These are phyloP conservation scores for Chromoteleia sp. DNA, from an alignment of 2,888 invertebrate genomes.

Conservation along the genomic window DNA sequence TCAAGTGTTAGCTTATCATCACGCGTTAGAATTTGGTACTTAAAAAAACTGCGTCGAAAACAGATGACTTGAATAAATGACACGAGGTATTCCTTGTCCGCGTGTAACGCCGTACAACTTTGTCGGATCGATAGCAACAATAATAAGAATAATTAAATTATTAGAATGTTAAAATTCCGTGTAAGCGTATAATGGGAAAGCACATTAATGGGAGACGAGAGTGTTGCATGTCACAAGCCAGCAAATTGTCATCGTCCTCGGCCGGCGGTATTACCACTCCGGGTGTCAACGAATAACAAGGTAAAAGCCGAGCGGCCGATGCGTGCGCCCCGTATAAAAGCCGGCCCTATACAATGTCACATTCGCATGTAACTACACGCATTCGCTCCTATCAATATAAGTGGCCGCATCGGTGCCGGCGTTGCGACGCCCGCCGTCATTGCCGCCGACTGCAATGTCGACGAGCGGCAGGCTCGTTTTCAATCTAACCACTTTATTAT, in stretches of 20 bases:
- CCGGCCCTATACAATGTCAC: constrained; percentile 58
- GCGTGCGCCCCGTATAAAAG: constrained; percentile 58
- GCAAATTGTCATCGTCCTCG: constrained; percentile 66
- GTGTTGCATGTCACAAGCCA: constrained; percentile 60
- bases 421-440: constrained; percentile 49
- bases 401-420: constrained; percentile 50
- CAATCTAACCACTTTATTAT: constrained; percentile 70
- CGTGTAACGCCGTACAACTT: constrained; percentile 4
- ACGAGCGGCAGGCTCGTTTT: constrained; percentile 50
- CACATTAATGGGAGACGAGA: constrained; percentile 48
- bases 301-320: constrained; percentile 57
- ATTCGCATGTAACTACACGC: constrained; percentile 53
- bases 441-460: constrained; percentile 30
- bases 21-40: no score
- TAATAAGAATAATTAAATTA: constrained; percentile 51
- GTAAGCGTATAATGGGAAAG: constrained; percentile 13
- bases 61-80: no score
- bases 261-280: constrained; percentile 45
- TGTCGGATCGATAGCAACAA: constrained; percentile 11
- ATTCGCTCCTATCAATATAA: constrained; percentile 61
- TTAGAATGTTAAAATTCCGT: constrained; percentile 35
- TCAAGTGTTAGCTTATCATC: no score
- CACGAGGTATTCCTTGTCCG: no score
- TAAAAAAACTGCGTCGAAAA: no score
- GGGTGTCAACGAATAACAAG: constrained; percentile 67